Evolutionary conservation across 2,113 vertebrate genomes (phyloP).

Genomic region (Lampris megalopsis): DNA sequence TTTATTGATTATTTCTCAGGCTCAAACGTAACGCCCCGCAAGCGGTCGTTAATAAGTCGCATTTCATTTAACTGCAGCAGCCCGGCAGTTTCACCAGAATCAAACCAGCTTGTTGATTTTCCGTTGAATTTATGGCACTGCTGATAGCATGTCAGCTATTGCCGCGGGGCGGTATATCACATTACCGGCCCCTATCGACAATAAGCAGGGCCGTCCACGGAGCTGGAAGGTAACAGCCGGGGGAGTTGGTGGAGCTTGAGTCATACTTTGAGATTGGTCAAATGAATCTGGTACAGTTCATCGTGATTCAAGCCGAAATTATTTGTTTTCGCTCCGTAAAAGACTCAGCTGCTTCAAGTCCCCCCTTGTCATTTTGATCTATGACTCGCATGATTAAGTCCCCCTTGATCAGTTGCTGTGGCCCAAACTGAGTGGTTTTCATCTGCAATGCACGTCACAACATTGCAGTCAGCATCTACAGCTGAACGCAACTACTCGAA

Average conservation of each 20-base stretch:
- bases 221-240: constrained; percentile 20
- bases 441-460: constrained; percentile 47
- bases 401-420: constrained; percentile 30
- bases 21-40: constrained; percentile 50
- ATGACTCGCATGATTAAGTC: constrained; percentile 40
- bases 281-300: constrained; percentile 47
- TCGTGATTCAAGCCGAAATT: constrained; percentile 32
- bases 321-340: constrained; percentile 56
- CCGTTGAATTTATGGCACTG: constrained; percentile 60
- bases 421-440: constrained; percentile 38
- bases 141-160: constrained; percentile 68
- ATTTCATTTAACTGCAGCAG: constrained; percentile 49
- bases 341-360: constrained; percentile 44
- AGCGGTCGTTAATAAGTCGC: constrained; percentile 56
- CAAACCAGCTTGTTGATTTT: constrained; percentile 66
- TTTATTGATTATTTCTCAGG: constrained; percentile 52
- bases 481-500: background rate
- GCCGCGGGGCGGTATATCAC: constrained; percentile 64
- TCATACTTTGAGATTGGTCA: constrained; percentile 45
- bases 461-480: constrained; percentile 38
- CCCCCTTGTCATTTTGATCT: constrained; percentile 57
- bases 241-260: constrained; percentile 36
- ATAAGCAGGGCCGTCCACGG: constrained; percentile 56
- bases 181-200: constrained; percentile 59
- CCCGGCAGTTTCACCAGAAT: constrained; percentile 40